Evolutionary conservation across 37 sponge, comb jelly and placozoan species (phyloP).

Genomic region (Ianthella basta): DNA sequence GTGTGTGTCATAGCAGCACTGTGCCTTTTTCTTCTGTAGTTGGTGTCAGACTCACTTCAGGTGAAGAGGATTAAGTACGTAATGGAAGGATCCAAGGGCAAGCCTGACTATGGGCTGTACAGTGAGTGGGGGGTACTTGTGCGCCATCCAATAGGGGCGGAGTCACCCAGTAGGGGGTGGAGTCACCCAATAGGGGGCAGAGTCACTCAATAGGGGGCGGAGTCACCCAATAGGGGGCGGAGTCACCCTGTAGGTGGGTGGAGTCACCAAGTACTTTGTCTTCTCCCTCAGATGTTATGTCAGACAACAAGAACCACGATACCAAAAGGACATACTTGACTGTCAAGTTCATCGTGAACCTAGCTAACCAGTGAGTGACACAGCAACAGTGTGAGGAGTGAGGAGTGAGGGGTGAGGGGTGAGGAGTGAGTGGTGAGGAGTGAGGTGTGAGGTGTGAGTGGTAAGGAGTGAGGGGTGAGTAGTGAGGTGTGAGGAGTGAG

Average conservation of each 20-base stretch:
- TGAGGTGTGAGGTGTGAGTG: too few relatives aligned
- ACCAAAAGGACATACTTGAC: constrained; percentile 90
- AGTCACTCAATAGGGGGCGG: too few relatives aligned
- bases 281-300: constrained; percentile 45
- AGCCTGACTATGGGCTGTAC: constrained; percentile 61
- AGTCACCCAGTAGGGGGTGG: too few relatives aligned
- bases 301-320: constrained; percentile 64
- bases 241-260: too few relatives aligned
- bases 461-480: too few relatives aligned
- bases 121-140: constrained; percentile 31
- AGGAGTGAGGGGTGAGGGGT: background rate
- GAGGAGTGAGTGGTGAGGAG: background rate
- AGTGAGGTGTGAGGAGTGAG: too few relatives aligned
- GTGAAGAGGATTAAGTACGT: constrained; percentile 69
- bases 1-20: background rate
- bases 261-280: background rate
- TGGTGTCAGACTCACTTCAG: constrained; percentile 72
- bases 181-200: too few relatives aligned
- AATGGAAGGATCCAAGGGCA: constrained; percentile 58
- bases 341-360: constrained; percentile 88
- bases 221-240: too few relatives aligned
- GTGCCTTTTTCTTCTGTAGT: constrained; percentile 18
- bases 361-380: constrained; percentile 81
- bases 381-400: background rate
- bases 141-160: background rate